Percentiles rank a stretch among this genome's conserved stretches.
These are phyloP conservation scores for Galbula dea DNA, from an alignment of 2,113 vertebrate species.

Conservation along the genomic window DNA sequence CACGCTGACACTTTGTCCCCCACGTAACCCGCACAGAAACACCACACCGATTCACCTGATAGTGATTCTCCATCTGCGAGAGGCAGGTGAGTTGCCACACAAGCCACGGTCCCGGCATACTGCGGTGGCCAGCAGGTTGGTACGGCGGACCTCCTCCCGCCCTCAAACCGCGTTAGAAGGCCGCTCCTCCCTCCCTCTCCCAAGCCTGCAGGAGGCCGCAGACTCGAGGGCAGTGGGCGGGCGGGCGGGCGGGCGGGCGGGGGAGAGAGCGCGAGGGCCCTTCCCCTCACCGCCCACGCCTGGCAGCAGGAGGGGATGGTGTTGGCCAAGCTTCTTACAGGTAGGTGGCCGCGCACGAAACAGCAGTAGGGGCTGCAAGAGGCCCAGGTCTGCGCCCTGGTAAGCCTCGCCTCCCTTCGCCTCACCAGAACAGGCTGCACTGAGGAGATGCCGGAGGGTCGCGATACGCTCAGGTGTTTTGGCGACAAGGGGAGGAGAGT, in stretches of 20 bases:
- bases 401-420: too few species aligned
- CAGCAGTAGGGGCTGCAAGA: constrained; percentile 20
- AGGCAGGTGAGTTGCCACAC: neutral
- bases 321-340: constrained; percentile 32
- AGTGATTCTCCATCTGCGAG: too few species aligned
- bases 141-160: neutral
- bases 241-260: too few species aligned
- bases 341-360: constrained; percentile 71
- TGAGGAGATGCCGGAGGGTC: too few species aligned
- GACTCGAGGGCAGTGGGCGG: too few species aligned
- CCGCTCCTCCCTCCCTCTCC: neutral
- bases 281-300: constrained; percentile 69
- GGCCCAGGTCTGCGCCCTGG: rapidly evolving
- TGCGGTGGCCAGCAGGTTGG: rapidly evolving
- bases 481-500: neutral
- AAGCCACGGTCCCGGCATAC: rapidly evolving
- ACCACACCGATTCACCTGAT: rapidly evolving
- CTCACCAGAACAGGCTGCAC: too few species aligned
- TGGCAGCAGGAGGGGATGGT: constrained; percentile 65
- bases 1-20: neutral
- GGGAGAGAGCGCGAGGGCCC: neutral
- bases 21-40: rapidly evolving
- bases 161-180: neutral
- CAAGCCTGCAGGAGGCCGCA: too few species aligned
- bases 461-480: neutral